Base-by-base conservation (phyloP, 2,113 vertebrate species). In the Tetrax tetrax region DNA sequence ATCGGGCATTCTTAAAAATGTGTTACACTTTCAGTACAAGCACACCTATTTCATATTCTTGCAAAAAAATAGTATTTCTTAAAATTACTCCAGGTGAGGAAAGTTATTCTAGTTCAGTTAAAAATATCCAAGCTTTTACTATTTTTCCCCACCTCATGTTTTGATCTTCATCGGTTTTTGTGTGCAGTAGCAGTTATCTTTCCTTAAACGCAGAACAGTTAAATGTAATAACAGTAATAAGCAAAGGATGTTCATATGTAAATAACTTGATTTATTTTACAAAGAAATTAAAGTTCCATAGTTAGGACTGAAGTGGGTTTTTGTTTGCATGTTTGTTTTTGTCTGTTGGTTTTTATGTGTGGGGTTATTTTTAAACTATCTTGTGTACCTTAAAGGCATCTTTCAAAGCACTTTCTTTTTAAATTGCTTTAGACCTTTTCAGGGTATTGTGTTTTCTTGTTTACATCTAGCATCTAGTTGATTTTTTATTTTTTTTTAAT, bases 321-420 rank as follows among this genome's bases (percentile, higher is more conserved):
- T 71, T 53, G 28, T 71, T n/a, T 66, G 14, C 19, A 13, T 65
- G 9, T 65, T 82, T 86, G 8, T 0, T 64, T 60, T 71, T 76
- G 19, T 35, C 18, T 82, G 29, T 35, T 45, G 6, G 5, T 7
- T 84, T 80, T 68, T 47, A 5, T 29, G 24, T 15, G 7, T 8
- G 20, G 3, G 0, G 2, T 6, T 14, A 51, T 56, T 57, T 66
- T 43, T 6, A 16, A 45, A 5, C 22, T 38, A 0, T 27, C 19
- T 59, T 57, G 10, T 6, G 19, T 51, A 33, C 4, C 12, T 80
- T 61, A 69, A 65, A 48, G 53, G 9, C 2, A 21, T 47, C 29
- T 77, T 47, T 28, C 37, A 69, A 50, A 70, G 41, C 23, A 37
- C 7, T 68, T 88, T 13, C 18, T 74, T 48, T 68, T 68, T 13